Conservation (phyloP, 37 sponge, comb jelly and placozoan genomes). For the Haliclona indistincta region DNA sequence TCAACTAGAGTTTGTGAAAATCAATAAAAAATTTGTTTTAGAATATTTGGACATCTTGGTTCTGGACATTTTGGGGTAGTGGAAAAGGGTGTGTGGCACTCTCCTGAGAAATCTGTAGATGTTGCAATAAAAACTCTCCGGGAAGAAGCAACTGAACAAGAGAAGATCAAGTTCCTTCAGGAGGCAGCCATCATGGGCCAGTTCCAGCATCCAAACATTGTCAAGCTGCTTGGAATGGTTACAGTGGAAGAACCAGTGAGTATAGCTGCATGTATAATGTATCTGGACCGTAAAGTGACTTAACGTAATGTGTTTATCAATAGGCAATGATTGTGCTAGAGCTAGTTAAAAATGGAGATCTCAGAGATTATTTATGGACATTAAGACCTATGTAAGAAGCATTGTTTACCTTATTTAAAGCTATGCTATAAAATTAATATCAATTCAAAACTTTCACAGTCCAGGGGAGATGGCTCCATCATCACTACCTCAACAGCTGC, state of each 20-base stretch:
- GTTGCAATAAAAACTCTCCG: slow-evolving; percentile 66
- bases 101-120: slow-evolving; percentile 13
- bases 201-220: slow-evolving; percentile 66
- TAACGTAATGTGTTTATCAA: no score
- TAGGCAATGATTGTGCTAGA: slow-evolving; percentile 62
- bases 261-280: not conserved
- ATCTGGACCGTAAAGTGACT: no score
- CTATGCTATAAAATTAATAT: no score
- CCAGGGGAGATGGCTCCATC: slow-evolving; percentile 6
- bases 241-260: slow-evolving; percentile 49
- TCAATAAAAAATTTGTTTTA: no score
- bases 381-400: slow-evolving; percentile 4
- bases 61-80: slow-evolving; percentile 73
- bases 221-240: slow-evolving; percentile 59
- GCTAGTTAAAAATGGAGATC: slow-evolving; percentile 51
- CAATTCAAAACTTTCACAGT: not conserved
- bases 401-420: not conserved
- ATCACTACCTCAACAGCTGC: not conserved
- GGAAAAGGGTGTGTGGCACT: slow-evolving; percentile 35
- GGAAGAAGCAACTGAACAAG: slow-evolving; percentile 2
- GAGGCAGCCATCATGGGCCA: slow-evolving; percentile 83
- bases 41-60: slow-evolving; percentile 30
- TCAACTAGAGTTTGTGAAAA: no score
- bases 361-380: slow-evolving; percentile 24
- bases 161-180: slow-evolving; percentile 66